Evolutionary conservation across 2,797 vertebrate genomes (phyloP).

Genomic region (Atherinosoma microstoma): DNA sequence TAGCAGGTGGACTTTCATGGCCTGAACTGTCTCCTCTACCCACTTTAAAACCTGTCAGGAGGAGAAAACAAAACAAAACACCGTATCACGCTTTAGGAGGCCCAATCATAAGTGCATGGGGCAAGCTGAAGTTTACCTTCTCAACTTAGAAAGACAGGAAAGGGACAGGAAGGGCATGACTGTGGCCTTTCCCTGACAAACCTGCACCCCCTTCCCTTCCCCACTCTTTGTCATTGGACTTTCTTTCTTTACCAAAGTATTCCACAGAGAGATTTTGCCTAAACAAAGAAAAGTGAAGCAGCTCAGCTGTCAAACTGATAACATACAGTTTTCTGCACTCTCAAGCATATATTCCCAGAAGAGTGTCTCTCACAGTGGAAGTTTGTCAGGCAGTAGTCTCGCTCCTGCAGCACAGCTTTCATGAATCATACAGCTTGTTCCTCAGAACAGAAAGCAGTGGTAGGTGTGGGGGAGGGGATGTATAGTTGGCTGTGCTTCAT

Average conservation of each 20-base stretch:
- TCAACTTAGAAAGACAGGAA: conserved; percentile 21
- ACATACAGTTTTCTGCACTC: conserved; percentile 75
- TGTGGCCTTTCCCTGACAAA: conserved; percentile 27
- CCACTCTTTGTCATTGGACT: conserved; percentile 63
- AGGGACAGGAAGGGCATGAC: conserved; percentile 45
- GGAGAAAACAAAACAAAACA: conserved; percentile 3
- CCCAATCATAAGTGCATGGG: conserved; percentile 4
- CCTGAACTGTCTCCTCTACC: conserved; percentile 94
- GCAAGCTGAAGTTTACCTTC: conserved; percentile 25
- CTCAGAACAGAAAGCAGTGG: conserved; percentile 46
- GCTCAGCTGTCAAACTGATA: conserved; percentile 80
- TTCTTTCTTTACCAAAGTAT: conserved; percentile 66
- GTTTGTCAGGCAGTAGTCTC: conserved; percentile 54
- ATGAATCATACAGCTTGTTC: conserved; percentile 61
- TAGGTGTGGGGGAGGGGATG: conserved; percentile 9
- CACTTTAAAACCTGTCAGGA: conserved; percentile 91
- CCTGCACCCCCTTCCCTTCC: conserved; percentile 7
- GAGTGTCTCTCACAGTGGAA: conserved; percentile 62
- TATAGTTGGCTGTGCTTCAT: conserved; percentile 26
- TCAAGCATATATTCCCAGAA: conserved; percentile 68
- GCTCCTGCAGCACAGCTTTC: conserved; percentile 43
- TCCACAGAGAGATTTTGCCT: conserved; percentile 64
- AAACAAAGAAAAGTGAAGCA: conserved; percentile 78
- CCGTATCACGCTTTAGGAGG: conserved; percentile 1
- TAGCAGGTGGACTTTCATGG: conserved; percentile 93